These are phyloP conservation scores for Hippoglossus hippoglossus DNA, from an alignment of 2,797 vertebrate species.

Conservation along the genomic window DNA sequence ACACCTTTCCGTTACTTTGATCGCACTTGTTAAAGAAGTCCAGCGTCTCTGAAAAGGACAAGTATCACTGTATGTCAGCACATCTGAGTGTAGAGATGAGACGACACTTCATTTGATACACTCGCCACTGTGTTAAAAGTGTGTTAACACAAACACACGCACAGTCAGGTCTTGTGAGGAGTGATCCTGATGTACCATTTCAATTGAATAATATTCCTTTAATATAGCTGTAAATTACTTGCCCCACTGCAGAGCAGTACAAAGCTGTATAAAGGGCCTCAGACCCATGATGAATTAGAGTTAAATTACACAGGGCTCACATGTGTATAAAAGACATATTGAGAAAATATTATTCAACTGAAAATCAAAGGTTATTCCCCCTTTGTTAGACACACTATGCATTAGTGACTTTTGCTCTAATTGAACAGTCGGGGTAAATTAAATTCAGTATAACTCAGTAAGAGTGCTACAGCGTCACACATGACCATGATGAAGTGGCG, in stretches of 20 bases:
- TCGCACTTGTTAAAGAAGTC: slow-evolving; percentile 9
- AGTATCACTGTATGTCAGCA: not conserved
- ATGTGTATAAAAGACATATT: no score
- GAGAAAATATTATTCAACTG: not conserved
- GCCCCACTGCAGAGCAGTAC: not conserved
- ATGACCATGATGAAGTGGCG: not conserved
- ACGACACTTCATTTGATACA: not conserved
- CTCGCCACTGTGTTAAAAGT: slow-evolving; percentile 24
- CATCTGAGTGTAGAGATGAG: not conserved
- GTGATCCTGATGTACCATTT: not conserved
- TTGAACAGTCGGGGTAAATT: not conserved
- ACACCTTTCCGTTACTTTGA: slow-evolving; percentile 13
- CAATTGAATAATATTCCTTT: slow-evolving; percentile 2
- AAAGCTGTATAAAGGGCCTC: not conserved
- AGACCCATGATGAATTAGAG: not conserved
- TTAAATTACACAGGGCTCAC: not conserved
- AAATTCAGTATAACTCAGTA: not conserved
- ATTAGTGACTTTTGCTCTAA: slow-evolving; percentile 1
- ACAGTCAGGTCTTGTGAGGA: not conserved
- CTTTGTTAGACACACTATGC: not conserved
- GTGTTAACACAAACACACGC: slow-evolving; percentile 21
- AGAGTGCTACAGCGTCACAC: not conserved
- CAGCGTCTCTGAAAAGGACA: not conserved
- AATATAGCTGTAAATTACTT: not conserved
- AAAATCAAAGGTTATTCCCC: not conserved